phyloP scores from a whole-genome alignment of 1,140 invertebrate species.

The Penaeus vannamei region DNA sequence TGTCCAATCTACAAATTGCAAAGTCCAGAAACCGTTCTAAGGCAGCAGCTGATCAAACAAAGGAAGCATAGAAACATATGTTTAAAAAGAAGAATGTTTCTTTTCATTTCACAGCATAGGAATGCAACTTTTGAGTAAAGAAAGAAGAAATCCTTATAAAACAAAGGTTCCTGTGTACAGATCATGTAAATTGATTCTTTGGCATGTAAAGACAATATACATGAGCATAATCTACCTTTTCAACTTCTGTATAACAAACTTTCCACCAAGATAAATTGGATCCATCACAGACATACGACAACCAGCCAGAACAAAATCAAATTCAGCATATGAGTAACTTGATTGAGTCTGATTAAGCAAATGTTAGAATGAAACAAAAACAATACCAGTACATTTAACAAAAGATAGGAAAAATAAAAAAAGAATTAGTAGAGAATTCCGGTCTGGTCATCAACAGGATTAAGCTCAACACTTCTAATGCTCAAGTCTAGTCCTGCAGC shows the following conservation, averaged over 20 bases:
- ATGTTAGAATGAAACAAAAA: neutral
- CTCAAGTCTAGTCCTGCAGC: slow-evolving; percentile 31
- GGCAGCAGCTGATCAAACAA: slow-evolving; percentile 55
- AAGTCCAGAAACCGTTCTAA: slow-evolving; percentile 51
- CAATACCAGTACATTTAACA: slow-evolving; percentile 10
- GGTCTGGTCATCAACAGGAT: slow-evolving; percentile 60
- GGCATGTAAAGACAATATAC: slow-evolving; percentile 63
- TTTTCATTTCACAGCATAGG: slow-evolving; percentile 56
- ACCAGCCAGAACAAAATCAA: slow-evolving; percentile 51
- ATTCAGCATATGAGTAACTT: neutral
- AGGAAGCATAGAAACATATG: slow-evolving; percentile 36
- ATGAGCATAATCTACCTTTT: slow-evolving; percentile 59
- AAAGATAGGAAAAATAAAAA: slow-evolving; percentile 13
- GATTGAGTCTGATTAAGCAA: neutral
- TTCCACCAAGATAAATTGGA: slow-evolving; percentile 49
- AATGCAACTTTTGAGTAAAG: slow-evolving; percentile 50
- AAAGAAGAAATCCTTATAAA: slow-evolving; percentile 38
- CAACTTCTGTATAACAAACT: slow-evolving; percentile 35
- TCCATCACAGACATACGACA: slow-evolving; percentile 61
- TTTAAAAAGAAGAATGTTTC: slow-evolving; percentile 48
- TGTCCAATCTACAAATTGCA: slow-evolving; percentile 36
- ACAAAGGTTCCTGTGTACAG: slow-evolving; percentile 57
- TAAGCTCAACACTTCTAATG: slow-evolving; percentile 46
- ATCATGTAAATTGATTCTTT: slow-evolving; percentile 64
- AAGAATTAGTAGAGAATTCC: slow-evolving; percentile 36